A percentile compares a stretch with the other conserved stretches of the same genome.
phyloP scores from a whole-genome alignment of 1,140 invertebrate genomes.

The Musca vetustissima region DNA sequence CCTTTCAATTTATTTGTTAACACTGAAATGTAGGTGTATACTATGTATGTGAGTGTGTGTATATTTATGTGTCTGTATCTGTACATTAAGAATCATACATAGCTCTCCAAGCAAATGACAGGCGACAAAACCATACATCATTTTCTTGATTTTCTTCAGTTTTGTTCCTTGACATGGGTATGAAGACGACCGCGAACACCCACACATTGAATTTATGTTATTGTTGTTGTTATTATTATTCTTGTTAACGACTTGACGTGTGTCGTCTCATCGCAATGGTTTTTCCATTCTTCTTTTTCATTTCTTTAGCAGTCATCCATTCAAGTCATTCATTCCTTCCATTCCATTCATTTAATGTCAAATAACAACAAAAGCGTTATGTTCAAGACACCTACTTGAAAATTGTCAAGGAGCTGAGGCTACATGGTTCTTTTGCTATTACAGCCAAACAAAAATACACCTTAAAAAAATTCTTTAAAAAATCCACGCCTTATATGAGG shows the following conservation, averaged over 20 bases:
- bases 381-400: slow-evolving; percentile 12
- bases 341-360: not conserved
- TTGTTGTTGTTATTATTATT: not conserved
- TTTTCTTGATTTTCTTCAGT: not conserved
- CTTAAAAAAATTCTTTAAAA: too few species aligned
- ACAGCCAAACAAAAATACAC: too few species aligned
- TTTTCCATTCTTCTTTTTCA: not conserved
- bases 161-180: not conserved
- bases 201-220: slow-evolving; percentile 8
- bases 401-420: not conserved
- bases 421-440: too few species aligned
- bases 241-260: not conserved
- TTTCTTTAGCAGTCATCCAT: slow-evolving; percentile 1
- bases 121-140: slow-evolving; percentile 21
- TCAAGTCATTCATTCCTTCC: slow-evolving; percentile 4
- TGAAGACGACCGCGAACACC: not conserved
- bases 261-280: slow-evolving; percentile 1
- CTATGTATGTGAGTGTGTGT: too few species aligned
- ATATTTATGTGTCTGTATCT: not conserved
- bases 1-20: too few species aligned
- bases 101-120: slow-evolving; percentile 19
- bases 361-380: not conserved
- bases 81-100: not conserved
- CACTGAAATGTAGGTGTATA: too few species aligned
- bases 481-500: too few species aligned